Base-by-base conservation (phyloP, 2,113 vertebrate genomes). In the Circaetus cinerascens region DNA sequence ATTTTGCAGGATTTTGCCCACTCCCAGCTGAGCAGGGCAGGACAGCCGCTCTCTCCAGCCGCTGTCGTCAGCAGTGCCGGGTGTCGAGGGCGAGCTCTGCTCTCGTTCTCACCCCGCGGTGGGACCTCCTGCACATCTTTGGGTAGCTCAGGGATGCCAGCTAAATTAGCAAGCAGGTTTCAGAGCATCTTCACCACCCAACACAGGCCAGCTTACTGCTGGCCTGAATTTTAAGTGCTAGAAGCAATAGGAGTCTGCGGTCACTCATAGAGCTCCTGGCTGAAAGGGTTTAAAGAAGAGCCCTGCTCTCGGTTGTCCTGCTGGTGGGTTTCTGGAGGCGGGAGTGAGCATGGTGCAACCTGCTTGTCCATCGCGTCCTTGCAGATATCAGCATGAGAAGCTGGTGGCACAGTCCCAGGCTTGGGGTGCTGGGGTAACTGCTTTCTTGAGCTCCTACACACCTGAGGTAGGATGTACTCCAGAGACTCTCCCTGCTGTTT, bases 11-110 rank as follows among this genome's bases (percentile, higher is more conserved):
- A 41, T 6, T 2, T 34, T 18, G 8, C 46, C 32, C 0, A 2
- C 30, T 79, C 60, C 30, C 1, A 4, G 59, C 46, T 9, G 18
- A 51, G 36, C 36, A 10, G 46, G 46, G 23, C 76, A 64, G 76
- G 36, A 81, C 27, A 32, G 41, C 27, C 21, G 15, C 62, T 23
- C 18, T 41, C 45, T 71, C 36, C 30, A 41, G 36, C 55, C 18
- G 2, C 36, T 1, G 8, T 38, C 7, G 1, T 8, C 57, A 29
- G 60, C 50, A 17, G 40, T 3, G 3, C 26, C 1, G 15, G 41
- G 60, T 29, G 23, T 8, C 7, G 11, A 8, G 48, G 11, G 11
- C 1, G 3, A 46, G 71, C 41, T 41, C 71, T n/a, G 43, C 60
- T 40, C 41, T 23, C 20, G 21, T 78, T 9, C 45, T 43, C 36